These are phyloP conservation scores for Dasypus novemcinctus DNA, from an alignment of 2,113 vertebrate genomes.

Conservation along the genomic window DNA sequence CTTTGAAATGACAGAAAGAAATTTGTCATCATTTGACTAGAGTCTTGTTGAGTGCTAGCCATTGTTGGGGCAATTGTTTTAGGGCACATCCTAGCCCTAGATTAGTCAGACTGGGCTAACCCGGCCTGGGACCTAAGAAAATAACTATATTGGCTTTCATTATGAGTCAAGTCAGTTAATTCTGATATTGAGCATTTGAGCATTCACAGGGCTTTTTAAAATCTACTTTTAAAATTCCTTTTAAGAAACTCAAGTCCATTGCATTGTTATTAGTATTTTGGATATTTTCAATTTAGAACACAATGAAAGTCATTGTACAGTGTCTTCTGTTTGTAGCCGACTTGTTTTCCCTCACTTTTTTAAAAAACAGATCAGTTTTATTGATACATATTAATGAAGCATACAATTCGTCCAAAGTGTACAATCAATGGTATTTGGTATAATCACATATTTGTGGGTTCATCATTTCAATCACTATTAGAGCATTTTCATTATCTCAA, in stretches of 20 bases:
- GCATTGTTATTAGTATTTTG: neutral
- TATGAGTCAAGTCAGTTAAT: neutral
- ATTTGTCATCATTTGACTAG: neutral
- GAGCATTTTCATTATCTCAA: too few relatives aligned
- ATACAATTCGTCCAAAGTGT: too few relatives aligned
- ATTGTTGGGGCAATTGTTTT: neutral
- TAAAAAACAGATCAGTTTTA: too few relatives aligned
- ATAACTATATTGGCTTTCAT: neutral
- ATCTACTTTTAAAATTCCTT: neutral
- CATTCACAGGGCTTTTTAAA: neutral
- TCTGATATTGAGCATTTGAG: neutral
- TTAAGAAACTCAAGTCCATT: neutral
- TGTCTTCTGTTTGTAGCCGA: neutral
- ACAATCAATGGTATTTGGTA: too few relatives aligned
- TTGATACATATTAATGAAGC: too few relatives aligned
- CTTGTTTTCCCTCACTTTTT: neutral
- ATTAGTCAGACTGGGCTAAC: neutral
- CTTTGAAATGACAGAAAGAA: neutral
- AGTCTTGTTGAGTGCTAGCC: neutral
- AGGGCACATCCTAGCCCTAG: neutral
- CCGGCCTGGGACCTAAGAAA: neutral
- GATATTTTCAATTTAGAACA: neutral
- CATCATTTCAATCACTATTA: too few relatives aligned
- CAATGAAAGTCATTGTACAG: accelerated
- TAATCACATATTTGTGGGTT: too few relatives aligned